Evolutionary conservation across 2,888 invertebrate genomes (phyloP), one percentile per base, ranked within the genome.

Genomic region (Leistus spinibarbis): DNA sequence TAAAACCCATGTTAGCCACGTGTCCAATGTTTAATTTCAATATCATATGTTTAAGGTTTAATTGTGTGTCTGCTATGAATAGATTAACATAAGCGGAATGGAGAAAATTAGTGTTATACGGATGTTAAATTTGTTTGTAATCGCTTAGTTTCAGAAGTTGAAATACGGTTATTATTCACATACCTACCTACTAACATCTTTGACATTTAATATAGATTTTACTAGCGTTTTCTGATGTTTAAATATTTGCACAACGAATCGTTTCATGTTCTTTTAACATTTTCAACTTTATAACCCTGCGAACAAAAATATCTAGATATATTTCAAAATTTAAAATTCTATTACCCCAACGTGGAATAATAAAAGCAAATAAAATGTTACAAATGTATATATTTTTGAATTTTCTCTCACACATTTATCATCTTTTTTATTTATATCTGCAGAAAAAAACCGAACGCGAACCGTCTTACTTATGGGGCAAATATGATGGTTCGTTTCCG

Each of bases 401-500:
- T 40, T 40, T 40, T 40, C 13, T 40, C 40, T 40, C 40, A 40
- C 40, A 5, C 40, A 40, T 40, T 40, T 40, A 13, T 40, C 40
- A 10, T 76, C 69, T 64, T 76, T 62, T 76, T 53, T 76, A 54
- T 76, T 67, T 74, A 68, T 76, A 67, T 76, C 78, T 79, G 9
- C 80, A 91, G 89, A 88, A 90, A 54, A 86, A 86, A 66, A 89
- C 90, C 71, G 90, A 90, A 22, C 89, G 91, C 0, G 89, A 90
- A 62, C 82, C 87, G 9, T 88, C 89, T 16, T 88, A 89, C 78
- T 83, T 91, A 10, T 88, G 88, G 85, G 81, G 86, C 13, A 83
- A 86, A 79, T 89, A 89, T 66, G 86, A 84, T 16, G 84, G 88
- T 0, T 78, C 82, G 4, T 86, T 87, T 81, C 89, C 90, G 1